Evolutionary conservation across 2,113 vertebrate genomes (phyloP).

Genomic region (Oriolus oriolus): DNA sequence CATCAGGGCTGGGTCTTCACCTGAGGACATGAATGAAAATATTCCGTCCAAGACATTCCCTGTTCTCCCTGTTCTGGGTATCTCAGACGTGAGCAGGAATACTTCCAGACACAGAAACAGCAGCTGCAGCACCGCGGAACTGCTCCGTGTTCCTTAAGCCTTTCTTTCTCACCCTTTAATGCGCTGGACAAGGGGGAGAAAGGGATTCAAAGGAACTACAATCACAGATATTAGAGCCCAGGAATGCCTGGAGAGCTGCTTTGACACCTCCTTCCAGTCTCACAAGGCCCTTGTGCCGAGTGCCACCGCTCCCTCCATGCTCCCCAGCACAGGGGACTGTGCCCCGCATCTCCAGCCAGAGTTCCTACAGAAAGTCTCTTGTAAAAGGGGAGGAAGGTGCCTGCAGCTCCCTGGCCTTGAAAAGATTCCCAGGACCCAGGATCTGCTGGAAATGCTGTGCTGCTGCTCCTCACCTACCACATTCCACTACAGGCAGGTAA

Average conservation of each 20-base stretch:
- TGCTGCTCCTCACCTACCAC: background rate
- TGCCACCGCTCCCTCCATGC: accelerated
- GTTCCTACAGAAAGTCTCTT: accelerated
- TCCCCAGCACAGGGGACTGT: background rate
- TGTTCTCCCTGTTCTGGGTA: background rate
- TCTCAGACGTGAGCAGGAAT: background rate
- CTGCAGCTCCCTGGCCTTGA: background rate
- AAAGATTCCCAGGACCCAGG: background rate
- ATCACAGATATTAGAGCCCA: background rate
- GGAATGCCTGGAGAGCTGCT: background rate
- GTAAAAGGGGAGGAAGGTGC: background rate
- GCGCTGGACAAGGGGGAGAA: background rate
- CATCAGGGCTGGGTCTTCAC: accelerated
- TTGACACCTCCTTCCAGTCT: accelerated
- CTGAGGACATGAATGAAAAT: background rate
- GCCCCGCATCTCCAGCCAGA: background rate
- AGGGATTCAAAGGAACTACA: background rate
- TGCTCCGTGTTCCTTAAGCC: background rate
- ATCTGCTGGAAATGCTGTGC: background rate
- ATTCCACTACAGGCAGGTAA: background rate
- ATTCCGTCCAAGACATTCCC: background rate
- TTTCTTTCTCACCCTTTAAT: background rate
- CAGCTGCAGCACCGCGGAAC: background rate
- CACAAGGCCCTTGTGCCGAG: accelerated
- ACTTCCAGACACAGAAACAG: accelerated